A percentile compares a stretch with the other conserved stretches of the same genome.
These are phyloP conservation scores for Regulus satrapa DNA, from an alignment of 2,113 vertebrate genomes.

Conservation along the genomic window DNA sequence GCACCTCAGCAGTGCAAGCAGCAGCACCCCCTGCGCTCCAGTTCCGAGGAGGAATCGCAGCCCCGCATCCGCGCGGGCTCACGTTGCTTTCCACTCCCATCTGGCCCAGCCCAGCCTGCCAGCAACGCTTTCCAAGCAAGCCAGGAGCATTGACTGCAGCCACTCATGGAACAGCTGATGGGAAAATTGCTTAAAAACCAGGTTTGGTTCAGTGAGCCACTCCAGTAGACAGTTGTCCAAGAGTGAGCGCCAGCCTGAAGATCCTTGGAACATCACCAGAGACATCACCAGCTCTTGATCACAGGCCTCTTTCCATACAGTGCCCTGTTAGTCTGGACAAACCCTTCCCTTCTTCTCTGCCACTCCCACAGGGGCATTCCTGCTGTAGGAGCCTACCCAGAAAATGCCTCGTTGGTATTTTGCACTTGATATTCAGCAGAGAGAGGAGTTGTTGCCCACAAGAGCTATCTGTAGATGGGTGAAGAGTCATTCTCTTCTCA, in stretches of 20 bases:
- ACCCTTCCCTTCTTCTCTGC: background rate
- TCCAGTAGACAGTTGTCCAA: background rate
- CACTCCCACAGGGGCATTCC: background rate
- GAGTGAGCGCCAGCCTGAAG: background rate
- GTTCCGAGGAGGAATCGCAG: accelerated
- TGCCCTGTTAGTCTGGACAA: background rate
- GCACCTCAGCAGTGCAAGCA: background rate
- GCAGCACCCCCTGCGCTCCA: background rate
- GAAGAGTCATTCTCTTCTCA: background rate
- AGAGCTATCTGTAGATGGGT: background rate
- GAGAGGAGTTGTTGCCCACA: background rate
- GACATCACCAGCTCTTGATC: background rate
- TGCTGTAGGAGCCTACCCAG: background rate
- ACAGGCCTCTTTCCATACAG: background rate
- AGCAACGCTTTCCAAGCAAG: background rate
- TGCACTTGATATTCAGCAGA: background rate
- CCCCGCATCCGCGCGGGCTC: accelerated
- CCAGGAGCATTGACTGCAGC: background rate
- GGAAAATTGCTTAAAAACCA: background rate
- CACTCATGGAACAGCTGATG: background rate
- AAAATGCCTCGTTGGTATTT: background rate
- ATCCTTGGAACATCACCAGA: background rate
- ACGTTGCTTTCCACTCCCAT: accelerated
- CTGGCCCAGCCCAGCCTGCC: background rate
- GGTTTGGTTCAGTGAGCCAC: background rate